Conservation (phyloP, 2,888 invertebrate species). For the Leuctra nigra region DNA sequence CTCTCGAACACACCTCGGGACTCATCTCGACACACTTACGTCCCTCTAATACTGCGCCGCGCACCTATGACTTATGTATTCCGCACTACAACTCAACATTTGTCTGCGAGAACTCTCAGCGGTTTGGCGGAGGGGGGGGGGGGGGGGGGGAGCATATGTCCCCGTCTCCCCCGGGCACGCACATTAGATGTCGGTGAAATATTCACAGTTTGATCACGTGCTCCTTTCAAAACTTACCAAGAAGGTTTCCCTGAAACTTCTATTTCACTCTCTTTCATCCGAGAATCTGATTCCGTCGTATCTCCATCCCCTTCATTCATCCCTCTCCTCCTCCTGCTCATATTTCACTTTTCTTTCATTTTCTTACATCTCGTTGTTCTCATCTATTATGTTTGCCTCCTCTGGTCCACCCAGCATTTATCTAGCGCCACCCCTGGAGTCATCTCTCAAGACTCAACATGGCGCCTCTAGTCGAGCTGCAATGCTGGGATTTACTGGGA, state of each 20-base stretch:
- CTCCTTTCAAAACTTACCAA: constrained; percentile 10
- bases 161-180: not conserved
- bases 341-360: constrained; percentile 27
- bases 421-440: not conserved
- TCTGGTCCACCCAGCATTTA: constrained; percentile 20
- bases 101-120: not conserved
- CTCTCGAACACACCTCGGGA: too few relatives aligned
- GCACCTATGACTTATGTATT: constrained; percentile 18
- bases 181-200: constrained; percentile 14
- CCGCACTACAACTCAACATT: constrained; percentile 1
- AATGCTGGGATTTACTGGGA: too few relatives aligned
- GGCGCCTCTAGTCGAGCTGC: too few relatives aligned
- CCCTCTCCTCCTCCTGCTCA: constrained; percentile 12
- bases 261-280: constrained; percentile 4
- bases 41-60: too few relatives aligned
- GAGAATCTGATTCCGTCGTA: not conserved
- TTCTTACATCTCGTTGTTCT: constrained; percentile 24
- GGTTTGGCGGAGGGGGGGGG: not conserved
- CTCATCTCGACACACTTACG: too few relatives aligned
- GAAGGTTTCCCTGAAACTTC: not conserved
- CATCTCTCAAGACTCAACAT: too few relatives aligned
- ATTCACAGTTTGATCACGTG: constrained; percentile 17
- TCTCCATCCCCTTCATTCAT: not conserved
- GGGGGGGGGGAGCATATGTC: constrained; percentile 12
- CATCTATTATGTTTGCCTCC: constrained; percentile 26